A percentile compares a stretch with the other conserved stretches of the same genome.
phyloP scores from a whole-genome alignment of 2,888 invertebrate genomes.

The Phragmatobia fuliginosa region DNA sequence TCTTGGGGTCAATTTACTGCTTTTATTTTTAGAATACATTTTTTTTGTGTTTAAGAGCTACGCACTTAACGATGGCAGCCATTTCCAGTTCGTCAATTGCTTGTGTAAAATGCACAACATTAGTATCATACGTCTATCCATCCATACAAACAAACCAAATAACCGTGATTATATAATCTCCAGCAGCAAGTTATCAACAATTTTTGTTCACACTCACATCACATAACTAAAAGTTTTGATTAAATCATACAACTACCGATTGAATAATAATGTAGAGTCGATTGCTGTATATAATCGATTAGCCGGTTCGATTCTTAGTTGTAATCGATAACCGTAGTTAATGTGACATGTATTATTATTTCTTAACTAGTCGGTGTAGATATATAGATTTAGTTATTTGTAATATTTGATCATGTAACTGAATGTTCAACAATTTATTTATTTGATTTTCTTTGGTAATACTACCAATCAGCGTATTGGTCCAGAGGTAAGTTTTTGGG shows the following conservation, averaged over 20 bases:
- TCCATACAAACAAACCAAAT: neutral
- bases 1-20: neutral
- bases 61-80: no score
- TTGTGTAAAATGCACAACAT: neutral
- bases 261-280: conserved; percentile 17
- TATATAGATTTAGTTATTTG: neutral
- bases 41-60: no score
- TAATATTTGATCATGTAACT: neutral
- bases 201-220: no score
- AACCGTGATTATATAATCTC: neutral
- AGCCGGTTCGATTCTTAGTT: conserved; percentile 26
- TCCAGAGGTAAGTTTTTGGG: no score
- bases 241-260: conserved; percentile 10
- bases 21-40: neutral
- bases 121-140: neutral
- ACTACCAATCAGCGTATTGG: no score
- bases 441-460: no score
- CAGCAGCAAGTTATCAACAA: neutral
- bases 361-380: neutral
- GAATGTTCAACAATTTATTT: no score
- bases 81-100: no score
- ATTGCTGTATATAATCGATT: conserved; percentile 36
- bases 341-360: conserved; percentile 7
- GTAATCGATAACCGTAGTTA: conserved; percentile 24
- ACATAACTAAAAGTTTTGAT: neutral